phyloP scores from a whole-genome alignment of 2,797 vertebrate species.

The Carduelis carduelis region DNA sequence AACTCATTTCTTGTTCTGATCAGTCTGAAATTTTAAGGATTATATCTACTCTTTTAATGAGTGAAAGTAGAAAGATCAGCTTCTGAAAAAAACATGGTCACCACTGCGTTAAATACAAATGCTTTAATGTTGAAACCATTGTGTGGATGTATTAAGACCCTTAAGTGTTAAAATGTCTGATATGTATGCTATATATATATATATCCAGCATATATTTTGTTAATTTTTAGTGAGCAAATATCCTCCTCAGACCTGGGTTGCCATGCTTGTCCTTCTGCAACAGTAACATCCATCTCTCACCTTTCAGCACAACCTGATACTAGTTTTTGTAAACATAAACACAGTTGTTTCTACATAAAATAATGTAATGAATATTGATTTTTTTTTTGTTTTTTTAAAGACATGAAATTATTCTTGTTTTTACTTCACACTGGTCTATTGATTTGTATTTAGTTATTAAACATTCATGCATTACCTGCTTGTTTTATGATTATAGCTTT shows the following conservation, averaged over 20 bases:
- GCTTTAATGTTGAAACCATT: neutral
- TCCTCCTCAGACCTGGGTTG: neutral
- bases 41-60: neutral
- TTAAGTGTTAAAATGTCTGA: neutral
- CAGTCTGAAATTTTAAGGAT: neutral
- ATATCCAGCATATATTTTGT: neutral
- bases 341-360: neutral
- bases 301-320: neutral
- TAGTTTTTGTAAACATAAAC: neutral
- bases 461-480: neutral
- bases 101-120: neutral
- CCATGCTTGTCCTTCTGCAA: neutral
- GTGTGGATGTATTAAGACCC: neutral
- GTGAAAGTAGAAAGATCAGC: neutral
- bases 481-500: neutral
- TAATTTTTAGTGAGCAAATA: neutral
- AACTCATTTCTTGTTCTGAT: neutral
- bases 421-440: neutral
- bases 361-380: neutral
- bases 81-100: neutral
- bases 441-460: constrained; percentile 3
- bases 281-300: neutral
- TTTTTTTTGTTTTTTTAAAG: neutral
- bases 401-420: neutral
- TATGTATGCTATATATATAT: neutral